Base-by-base conservation (phyloP, 2,888 invertebrate species). In the Drosophila nigricruria region DNA sequence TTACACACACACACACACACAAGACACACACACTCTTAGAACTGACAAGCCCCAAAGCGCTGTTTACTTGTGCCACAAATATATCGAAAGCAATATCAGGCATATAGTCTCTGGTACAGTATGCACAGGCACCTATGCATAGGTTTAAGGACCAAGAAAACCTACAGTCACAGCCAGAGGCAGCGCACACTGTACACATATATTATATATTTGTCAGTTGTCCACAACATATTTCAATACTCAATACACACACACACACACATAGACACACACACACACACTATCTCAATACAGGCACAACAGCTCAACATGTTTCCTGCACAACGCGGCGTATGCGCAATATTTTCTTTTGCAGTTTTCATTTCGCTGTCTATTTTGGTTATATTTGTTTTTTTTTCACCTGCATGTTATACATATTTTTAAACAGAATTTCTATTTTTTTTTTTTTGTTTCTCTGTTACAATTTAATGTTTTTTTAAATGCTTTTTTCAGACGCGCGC, bases 251-350 rank as follows among this genome's bases (percentile, higher is more conserved):
- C 36, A 34, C 49, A 42, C 18, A 52, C 52, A 23, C 9, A 32
- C 43, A 50, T 27, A 36, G 16, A n/a, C 57, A 36, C 42, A 40
- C 18, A 43, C 57, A 27, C 5, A 16, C 36, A 23, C 25, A 27
- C 20, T 34, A 6, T 14, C 30, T 23, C 34, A 34, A 8, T 2
- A 49, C 18, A 49, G 47, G 47, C 47, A 30, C 30, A 36, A 25
- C 42, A 64, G 32, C 30, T 53, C 23, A 38, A 10, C 32, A 36
- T 71, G 50, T 49, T 63, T 38, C 40, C 57, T 63, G 72, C 64
- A 65, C 52, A 66, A 74, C 53, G 65, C 47, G 75, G 80, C 80
- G 80, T 75, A 83, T 81, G 68, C 70, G 80, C 61, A 78, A 82
- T 60, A 57, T 53, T 40, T 20, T 23, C 16, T 16, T 63, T 43